Base-by-base conservation (phyloP, 35 echinoderm and acorn worm species). In the Apostichopus parvimensis region DNA sequence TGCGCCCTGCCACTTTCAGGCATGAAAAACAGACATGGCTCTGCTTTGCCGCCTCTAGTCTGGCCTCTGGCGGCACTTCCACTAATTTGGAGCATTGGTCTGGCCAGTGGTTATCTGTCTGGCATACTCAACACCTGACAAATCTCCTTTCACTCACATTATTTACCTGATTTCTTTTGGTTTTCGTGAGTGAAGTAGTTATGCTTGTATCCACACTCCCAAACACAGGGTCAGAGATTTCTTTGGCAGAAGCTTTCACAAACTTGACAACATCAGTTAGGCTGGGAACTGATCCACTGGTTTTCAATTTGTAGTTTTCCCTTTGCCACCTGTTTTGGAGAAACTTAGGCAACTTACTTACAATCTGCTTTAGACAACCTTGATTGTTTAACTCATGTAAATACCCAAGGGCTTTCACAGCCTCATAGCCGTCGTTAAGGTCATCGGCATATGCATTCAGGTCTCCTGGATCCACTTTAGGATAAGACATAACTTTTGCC, bases 21-120 rank as follows among this genome's bases (percentile, higher is more conserved):
- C 92, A 93, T 14, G 56, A 55, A 56, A 93, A 93, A 57, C 92
- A 93, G 11, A 55, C 92, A 86, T 93, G 80, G 57, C 78, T 87
- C 2, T 45, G 10, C 18, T 93, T 93, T 71, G 53, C 86, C 20
- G 57, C 57, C 6, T 88, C 59, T 17, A 66, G 53, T 57, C 86
- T 64, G 20, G 20, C 86, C 15, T 88, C 64, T 81, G 23, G 34
- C 57, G 56, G 10, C 79, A 83, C 83, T 12, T 26, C 57, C 21
- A 20, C 60, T 18, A 86, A 86, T 79, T 34, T 72, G 13, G 62
- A 6, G 56, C 91, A 92, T 79, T 92, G 91, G 73, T 92, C 91
- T 34, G 80, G 79, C 91, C 91, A 85, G 86, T 92, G 79, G 17
- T 28, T 28, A 28, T 28, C 26, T 28, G 26, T 83, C 58, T 52